phyloP scores from a whole-genome alignment of 2,113 vertebrate genomes.

The Hemicordylus capensis region DNA sequence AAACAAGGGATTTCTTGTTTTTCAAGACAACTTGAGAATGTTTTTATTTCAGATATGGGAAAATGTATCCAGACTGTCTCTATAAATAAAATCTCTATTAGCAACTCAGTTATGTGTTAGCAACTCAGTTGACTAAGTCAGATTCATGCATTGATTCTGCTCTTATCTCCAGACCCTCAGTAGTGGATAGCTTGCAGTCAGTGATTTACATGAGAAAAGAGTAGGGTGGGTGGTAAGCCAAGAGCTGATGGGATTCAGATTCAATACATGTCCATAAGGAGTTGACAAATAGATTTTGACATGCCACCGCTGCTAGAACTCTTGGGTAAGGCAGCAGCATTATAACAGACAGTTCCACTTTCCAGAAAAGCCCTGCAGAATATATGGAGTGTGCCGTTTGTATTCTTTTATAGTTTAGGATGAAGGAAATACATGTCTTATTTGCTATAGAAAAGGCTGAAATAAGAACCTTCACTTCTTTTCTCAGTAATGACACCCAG shows the following conservation, averaged over 20 bases:
- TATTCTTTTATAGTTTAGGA: constrained; percentile 42
- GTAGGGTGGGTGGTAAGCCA: neutral
- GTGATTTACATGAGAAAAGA: neutral
- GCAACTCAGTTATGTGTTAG: neutral
- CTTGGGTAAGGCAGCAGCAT: neutral
- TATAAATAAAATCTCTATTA: neutral
- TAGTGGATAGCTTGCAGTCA: neutral
- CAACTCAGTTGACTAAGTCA: neutral
- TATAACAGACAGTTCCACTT: neutral
- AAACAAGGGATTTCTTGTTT: neutral
- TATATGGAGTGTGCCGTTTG: constrained; percentile 10
- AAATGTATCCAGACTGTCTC: neutral
- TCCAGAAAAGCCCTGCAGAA: constrained; percentile 1
- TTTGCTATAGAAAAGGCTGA: constrained; percentile 32
- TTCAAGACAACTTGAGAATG: neutral
- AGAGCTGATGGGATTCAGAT: neutral
- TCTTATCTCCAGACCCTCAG: neutral
- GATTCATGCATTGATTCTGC: constrained; percentile 11
- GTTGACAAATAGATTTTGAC: constrained; percentile 13
- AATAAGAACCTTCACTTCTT: neutral
- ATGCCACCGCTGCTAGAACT: constrained; percentile 4
- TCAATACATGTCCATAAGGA: constrained; percentile 9
- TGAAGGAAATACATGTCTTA: constrained; percentile 46
- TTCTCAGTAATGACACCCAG: neutral
- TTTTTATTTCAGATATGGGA: neutral